These are phyloP conservation scores for Tenthredo amoena DNA, from an alignment of 2,888 invertebrate species.

Conservation along the genomic window DNA sequence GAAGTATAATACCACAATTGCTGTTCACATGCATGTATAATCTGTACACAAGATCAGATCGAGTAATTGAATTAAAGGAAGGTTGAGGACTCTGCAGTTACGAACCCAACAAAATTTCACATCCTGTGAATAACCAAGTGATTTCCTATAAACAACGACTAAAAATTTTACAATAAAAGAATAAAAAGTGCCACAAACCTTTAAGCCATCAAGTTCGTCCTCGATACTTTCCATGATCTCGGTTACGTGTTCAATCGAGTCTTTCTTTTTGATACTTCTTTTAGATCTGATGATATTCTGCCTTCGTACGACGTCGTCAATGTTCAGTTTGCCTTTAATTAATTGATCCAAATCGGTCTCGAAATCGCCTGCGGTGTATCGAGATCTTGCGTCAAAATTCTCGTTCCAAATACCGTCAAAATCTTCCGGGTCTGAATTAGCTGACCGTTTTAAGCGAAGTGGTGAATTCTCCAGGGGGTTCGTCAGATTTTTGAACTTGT, in stretches of 20 bases:
- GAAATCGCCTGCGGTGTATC: conserved; percentile 66
- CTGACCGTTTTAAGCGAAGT: not conserved
- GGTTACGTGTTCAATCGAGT: conserved; percentile 81
- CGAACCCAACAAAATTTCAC: not conserved
- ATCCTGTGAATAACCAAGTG: conserved; percentile 49
- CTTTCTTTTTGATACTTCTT: conserved; percentile 71
- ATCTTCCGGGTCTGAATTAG: not conserved
- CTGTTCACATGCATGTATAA: not conserved
- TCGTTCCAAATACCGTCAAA: conserved; percentile 17
- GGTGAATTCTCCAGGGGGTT: not conserved
- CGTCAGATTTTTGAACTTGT: conserved; percentile 49
- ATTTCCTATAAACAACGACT: not conserved
- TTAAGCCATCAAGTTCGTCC: conserved; percentile 83
- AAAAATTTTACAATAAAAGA: not conserved
- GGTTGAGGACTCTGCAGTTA: not conserved
- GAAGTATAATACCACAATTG: not conserved
- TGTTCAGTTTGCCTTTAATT: conserved; percentile 67
- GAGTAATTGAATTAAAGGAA: not conserved
- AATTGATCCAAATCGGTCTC: conserved; percentile 68
- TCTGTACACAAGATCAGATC: not conserved
- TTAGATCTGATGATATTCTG: conserved; percentile 56
- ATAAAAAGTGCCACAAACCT: conserved; percentile 71
- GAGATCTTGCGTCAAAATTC: conserved; percentile 60
- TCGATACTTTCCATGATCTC: conserved; percentile 82
- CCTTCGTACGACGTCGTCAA: conserved; percentile 70